Evolutionary conservation across 2,113 vertebrate genomes (phyloP), one percentile per base, ranked within the genome.

Genomic region (Boulengerochromis microlepis): DNA sequence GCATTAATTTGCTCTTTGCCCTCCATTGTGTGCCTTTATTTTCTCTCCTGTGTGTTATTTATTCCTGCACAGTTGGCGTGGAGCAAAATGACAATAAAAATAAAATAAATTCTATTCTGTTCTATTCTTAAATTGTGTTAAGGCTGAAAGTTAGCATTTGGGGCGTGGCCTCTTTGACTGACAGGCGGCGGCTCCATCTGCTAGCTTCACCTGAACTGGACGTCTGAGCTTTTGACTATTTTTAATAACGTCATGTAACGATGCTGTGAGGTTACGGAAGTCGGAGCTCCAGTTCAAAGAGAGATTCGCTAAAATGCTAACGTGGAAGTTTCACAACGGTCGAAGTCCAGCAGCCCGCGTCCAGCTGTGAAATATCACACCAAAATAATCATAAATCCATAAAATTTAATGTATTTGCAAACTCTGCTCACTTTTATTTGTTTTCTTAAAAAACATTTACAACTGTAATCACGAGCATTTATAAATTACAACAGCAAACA

Each of bases 401-500:
- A 0, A 31, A 31, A 50, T 19, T 11, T 1, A 4, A 31, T 12
- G 16, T 78, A 19, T 19, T 29, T 78, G 18, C 81, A 64, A 50
- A 12, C 50, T 88, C 35, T 6, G 12, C 42, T 10, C 15, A 50
- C n/a, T 92, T 94, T 92, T 92, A 91, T 92, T 93, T 76, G 45
- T 93, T 94, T 93, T 94, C 80, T 85, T 90, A 90, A 92, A 85
- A 90, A 89, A 95, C 95, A 95, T 92, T 95, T 93, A 95, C 94
- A 95, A 95, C 92, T 92, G 33, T 95, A 94, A 82, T 92, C 89
- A 96, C 96, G 93, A 88, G 86, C 92, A 94, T 4, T 86, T 95
- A 96, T 96, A 97, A 97, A 96, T 96, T 95, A 97, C 93, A 95
- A 96, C 94, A 96, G 93, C 93, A 95, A 96, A 96, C 94, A 95